Evolutionary conservation across 2,888 invertebrate genomes (phyloP).

Genomic region (Caenorhabditis sp.): DNA sequence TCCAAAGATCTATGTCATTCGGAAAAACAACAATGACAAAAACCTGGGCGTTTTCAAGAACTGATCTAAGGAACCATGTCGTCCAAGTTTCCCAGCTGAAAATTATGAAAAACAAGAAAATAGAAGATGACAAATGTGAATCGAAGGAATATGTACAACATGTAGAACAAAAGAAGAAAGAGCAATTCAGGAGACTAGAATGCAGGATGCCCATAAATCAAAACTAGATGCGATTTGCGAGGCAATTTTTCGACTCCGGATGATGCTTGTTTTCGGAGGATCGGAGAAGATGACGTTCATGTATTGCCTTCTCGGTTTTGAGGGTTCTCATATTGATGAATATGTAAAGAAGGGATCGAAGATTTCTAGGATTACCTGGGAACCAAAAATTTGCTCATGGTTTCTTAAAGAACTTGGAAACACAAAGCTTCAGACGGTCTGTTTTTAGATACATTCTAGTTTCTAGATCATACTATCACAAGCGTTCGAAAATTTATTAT

Average conservation of each 20-base stretch:
- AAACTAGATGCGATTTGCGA: slow-evolving; percentile 34
- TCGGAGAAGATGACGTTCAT: slow-evolving; percentile 13
- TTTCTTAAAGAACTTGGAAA: not conserved
- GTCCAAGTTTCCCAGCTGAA: not conserved
- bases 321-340: slow-evolving; percentile 6
- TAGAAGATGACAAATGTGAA: slow-evolving; percentile 28
- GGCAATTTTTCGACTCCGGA: slow-evolving; percentile 45
- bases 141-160: slow-evolving; percentile 16
- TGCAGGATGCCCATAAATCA: slow-evolving; percentile 52
- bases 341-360: slow-evolving; percentile 7
- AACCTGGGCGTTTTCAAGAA: not conserved
- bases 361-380: slow-evolving; percentile 11
- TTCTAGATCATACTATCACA: too few species aligned
- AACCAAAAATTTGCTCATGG: not conserved
- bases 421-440: too few species aligned
- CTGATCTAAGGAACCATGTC: slow-evolving; percentile 3
- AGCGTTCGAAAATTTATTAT: too few species aligned
- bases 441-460: not conserved
- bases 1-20: slow-evolving; percentile 15
- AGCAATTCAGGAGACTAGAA: slow-evolving; percentile 23
- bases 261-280: slow-evolving; percentile 47
- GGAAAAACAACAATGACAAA: slow-evolving; percentile 9
- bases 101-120: slow-evolving; percentile 18
- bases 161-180: slow-evolving; percentile 14
- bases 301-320: not conserved